Base-by-base conservation (phyloP, 2,888 invertebrate species). In the Brachypterus glaber region DNA sequence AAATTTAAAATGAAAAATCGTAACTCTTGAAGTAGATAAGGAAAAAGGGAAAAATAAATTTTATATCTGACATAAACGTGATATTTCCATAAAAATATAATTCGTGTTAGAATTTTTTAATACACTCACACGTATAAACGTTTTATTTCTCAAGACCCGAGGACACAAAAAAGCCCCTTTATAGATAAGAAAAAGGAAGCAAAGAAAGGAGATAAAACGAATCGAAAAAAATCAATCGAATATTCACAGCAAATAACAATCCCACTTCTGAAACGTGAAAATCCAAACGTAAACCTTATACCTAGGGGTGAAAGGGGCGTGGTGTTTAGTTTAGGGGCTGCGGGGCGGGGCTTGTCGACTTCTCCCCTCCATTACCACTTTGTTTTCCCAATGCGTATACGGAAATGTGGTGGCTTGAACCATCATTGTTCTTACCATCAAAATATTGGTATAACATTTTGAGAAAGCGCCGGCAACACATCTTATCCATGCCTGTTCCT, bases 351-450 rank as follows among this genome's bases (percentile, higher is more conserved):
- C 45, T 40, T 38, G 30, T 35, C 40, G 45, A 30, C 45, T 47
- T 49, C 46, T 49, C 59, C 58, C 62, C 62, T 60, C 59, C 50
- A 49, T 54, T 48, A 63, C 59, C 63, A 60, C 62, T 64, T 64
- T 64, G 64, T 65, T 64, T 65, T 64, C 62, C 51, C 62, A 59
- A 59, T 59, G 57, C 60, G 61, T 59, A 59, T 60, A 63, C 64
- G 64, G 64, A 65, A 64, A 64, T 64, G 64, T 60, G 65, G 65
- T 64, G 58, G 61, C 63, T 62, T 64, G 63, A 63, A 64, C 63
- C 64, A 66, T 66, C 63, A 66, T 65, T 65, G 66, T 64, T 64
- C 62, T 64, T 63, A 62, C 53, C 66, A 64, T 60, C 62, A 64
- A 63, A 66, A 66, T 64, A 64, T 66, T 66, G 64, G 62, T 61